Evolutionary conservation across 2,113 vertebrate genomes (phyloP).

Genomic region (Jacana jacana): DNA sequence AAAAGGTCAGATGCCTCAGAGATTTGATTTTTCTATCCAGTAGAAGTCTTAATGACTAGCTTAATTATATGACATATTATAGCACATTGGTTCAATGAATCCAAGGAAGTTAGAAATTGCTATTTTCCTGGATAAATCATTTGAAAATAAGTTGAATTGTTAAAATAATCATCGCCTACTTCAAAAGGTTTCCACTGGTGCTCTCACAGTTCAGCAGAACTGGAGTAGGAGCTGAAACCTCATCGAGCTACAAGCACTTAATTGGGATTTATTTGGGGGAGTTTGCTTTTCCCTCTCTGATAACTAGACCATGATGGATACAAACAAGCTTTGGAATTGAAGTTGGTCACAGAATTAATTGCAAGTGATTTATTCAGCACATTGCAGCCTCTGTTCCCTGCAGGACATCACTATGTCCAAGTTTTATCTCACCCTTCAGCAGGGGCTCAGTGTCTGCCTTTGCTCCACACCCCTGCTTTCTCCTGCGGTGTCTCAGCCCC

Average conservation of each 20-base stretch:
- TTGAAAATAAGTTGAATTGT: constrained; percentile 25
- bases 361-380: background rate
- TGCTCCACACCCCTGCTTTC: background rate
- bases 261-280: background rate
- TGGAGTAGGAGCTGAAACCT: background rate
- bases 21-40: constrained; percentile 16
- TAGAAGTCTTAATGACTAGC: constrained; percentile 32
- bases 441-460: fast-evolving
- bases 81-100: background rate
- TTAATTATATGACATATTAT: constrained; percentile 36
- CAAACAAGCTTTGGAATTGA: background rate
- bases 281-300: background rate
- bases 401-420: fast-evolving
- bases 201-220: background rate
- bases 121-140: background rate
- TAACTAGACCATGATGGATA: background rate
- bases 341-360: background rate
- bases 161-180: constrained; percentile 29
- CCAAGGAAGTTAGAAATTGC: background rate
- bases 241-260: constrained; percentile 3
- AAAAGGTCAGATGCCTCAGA: constrained; percentile 23
- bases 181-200: background rate
- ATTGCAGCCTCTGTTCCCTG: background rate
- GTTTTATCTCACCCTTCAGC: fast-evolving
- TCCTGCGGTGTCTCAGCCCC: too few relatives aligned